phyloP scores from a whole-genome alignment of 2,888 invertebrate genomes.

The Meiosimyza decipiens region DNA sequence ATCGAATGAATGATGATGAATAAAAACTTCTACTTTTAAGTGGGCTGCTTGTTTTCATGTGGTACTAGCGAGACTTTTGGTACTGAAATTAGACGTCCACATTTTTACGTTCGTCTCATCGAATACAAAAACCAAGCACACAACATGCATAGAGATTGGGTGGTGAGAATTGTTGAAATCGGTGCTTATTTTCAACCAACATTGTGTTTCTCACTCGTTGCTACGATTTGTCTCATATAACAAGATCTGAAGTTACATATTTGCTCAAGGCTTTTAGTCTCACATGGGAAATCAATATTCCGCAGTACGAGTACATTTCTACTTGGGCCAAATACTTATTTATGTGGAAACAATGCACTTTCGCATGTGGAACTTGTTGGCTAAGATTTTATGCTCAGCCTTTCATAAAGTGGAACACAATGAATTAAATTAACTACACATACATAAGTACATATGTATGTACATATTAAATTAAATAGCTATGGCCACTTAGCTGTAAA shows the following conservation, averaged over 20 bases:
- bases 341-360: neutral
- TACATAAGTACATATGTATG: neutral
- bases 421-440: slow-evolving; percentile 2
- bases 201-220: slow-evolving; percentile 9
- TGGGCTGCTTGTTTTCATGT: slow-evolving; percentile 1
- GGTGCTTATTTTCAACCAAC: neutral
- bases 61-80: too few relatives aligned
- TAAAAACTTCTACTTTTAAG: slow-evolving; percentile 11
- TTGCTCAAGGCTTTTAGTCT: slow-evolving; percentile 18
- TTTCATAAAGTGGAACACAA: slow-evolving; percentile 2
- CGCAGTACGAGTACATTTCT: neutral
- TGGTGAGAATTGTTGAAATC: slow-evolving; percentile 15
- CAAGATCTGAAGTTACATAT: neutral
- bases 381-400: neutral
- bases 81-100: too few relatives aligned
- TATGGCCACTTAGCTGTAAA: neutral
- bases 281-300: slow-evolving; percentile 16
- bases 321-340: too few relatives aligned
- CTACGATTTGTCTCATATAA: neutral
- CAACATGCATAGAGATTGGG: neutral
- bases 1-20: slow-evolving; percentile 26
- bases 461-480: neutral
- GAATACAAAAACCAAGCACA: slow-evolving; percentile 19
- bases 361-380: slow-evolving; percentile 21
- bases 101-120: neutral